These are phyloP conservation scores for Drosophila paramelanica DNA, from an alignment of 2,888 invertebrate species.

Conservation along the genomic window DNA sequence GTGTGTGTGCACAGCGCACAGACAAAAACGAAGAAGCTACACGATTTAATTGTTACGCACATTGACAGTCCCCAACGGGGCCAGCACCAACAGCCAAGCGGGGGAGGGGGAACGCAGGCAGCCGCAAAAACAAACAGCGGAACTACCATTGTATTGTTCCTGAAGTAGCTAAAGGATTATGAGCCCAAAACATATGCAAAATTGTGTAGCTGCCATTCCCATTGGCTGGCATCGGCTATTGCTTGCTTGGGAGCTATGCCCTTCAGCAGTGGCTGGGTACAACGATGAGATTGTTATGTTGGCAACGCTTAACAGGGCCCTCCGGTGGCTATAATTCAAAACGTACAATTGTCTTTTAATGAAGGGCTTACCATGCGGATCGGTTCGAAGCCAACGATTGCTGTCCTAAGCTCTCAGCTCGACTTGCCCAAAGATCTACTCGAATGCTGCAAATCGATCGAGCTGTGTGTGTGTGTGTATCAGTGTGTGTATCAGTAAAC, in stretches of 20 bases:
- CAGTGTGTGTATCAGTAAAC: neutral
- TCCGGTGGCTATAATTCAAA: conserved; percentile 44
- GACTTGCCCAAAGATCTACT: conserved; percentile 1
- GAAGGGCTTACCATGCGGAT: conserved; percentile 27
- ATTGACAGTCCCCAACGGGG: conserved; percentile 58
- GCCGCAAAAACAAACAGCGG: conserved; percentile 22
- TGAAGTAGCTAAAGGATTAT: conserved; percentile 37
- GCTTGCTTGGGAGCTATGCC: conserved; percentile 24
- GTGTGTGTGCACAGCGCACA: conserved; percentile 19
- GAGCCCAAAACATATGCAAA: conserved; percentile 60
- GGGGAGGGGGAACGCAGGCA: no score
- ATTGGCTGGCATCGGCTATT: neutral
- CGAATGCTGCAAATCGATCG: conserved; percentile 3
- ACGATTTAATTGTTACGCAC: conserved; percentile 84
- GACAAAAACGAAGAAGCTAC: conserved; percentile 63
- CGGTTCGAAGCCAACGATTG: conserved; percentile 6
- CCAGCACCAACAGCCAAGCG: neutral
- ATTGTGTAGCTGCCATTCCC: conserved; percentile 22
- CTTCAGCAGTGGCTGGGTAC: conserved; percentile 29
- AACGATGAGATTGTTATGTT: conserved; percentile 33
- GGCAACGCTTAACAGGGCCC: conserved; percentile 33
- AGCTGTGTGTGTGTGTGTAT: neutral
- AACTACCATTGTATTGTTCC: conserved; percentile 44
- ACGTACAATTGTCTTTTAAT: conserved; percentile 54
- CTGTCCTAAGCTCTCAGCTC: conserved; percentile 32